Percentiles rank a stretch among this genome's conserved stretches.
Conservation (phyloP, 2,797 vertebrate genomes). For the Champsocephalus gunnari region DNA sequence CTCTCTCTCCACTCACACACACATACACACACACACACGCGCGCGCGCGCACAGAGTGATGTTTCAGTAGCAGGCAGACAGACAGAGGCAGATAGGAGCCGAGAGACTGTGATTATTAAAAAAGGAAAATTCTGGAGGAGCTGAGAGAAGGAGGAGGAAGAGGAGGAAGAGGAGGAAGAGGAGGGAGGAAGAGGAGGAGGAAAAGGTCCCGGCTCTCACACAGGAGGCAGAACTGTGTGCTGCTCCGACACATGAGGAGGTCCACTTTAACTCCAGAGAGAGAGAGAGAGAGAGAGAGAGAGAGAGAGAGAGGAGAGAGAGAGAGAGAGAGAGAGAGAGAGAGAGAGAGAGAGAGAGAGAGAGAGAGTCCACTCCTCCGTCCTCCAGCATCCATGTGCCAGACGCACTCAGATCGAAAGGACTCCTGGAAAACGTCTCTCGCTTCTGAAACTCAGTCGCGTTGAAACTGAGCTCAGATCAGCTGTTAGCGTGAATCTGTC, state of each 20-base stretch:
- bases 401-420: slow-evolving; percentile 34
- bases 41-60: not conserved
- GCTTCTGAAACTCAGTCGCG: not conserved
- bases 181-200: slow-evolving; percentile 52
- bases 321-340: slow-evolving; percentile 30
- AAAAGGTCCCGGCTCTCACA: slow-evolving; percentile 79
- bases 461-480: not conserved
- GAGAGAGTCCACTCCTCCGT: slow-evolving; percentile 43
- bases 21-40: slow-evolving; percentile 29
- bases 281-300: slow-evolving; percentile 19
- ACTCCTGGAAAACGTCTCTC: not conserved
- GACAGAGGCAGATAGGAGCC: slow-evolving; percentile 32
- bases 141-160: slow-evolving; percentile 4
- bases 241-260: slow-evolving; percentile 72
- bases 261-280: slow-evolving; percentile 65
- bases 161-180: slow-evolving; percentile 14
- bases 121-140: slow-evolving; percentile 31
- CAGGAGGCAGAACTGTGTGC: slow-evolving; percentile 76
- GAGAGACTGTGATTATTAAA: slow-evolving; percentile 59
- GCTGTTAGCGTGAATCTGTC: not conserved
- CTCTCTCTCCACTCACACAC: slow-evolving; percentile 2
- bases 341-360: not conserved
- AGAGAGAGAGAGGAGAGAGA: slow-evolving; percentile 8
- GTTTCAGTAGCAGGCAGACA: slow-evolving; percentile 13
- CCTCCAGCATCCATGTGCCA: slow-evolving; percentile 64